A percentile compares a stretch with the other conserved stretches of the same genome.
phyloP scores from a whole-genome alignment of 1,140 invertebrate species.

The Musca domestica region DNA sequence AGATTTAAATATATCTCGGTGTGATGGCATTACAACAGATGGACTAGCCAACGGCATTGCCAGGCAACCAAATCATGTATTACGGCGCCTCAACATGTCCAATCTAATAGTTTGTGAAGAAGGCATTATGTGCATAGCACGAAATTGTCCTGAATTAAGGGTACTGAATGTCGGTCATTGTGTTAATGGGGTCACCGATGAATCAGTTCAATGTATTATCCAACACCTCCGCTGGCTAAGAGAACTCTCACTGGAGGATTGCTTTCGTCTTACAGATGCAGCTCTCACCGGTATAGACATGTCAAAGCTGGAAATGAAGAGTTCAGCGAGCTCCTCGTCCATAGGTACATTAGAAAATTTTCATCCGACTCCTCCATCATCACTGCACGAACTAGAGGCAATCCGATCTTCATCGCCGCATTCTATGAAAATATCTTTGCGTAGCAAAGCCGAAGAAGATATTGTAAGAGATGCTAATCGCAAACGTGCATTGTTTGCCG shows the following conservation, averaged over 20 bases:
- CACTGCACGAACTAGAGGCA: constrained; percentile 32
- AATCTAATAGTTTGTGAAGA: constrained; percentile 63
- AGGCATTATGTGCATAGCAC: constrained; percentile 59
- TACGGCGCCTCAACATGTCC: constrained; percentile 62
- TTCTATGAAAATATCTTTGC: constrained; percentile 59
- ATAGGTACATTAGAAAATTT: constrained; percentile 34
- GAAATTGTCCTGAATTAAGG: constrained; percentile 59
- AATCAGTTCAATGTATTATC: constrained; percentile 63
- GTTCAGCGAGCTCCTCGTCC: constrained; percentile 24
- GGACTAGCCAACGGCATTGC: constrained; percentile 63
- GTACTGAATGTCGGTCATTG: constrained; percentile 67
- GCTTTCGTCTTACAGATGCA: constrained; percentile 65
- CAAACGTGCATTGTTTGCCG: constrained; percentile 61
- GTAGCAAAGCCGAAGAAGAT: constrained; percentile 66
- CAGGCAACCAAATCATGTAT: constrained; percentile 48
- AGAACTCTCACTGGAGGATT: constrained; percentile 63
- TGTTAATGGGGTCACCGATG: constrained; percentile 66
- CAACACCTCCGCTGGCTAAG: constrained; percentile 62
- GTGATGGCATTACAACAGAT: constrained; percentile 62
- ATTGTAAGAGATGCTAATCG: constrained; percentile 64
- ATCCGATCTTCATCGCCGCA: constrained; percentile 29
- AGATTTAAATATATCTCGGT: constrained; percentile 65
- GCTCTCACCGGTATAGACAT: constrained; percentile 64
- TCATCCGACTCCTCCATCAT: constrained; percentile 38
- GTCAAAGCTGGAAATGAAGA: constrained; percentile 44